Evolutionary conservation across 2,113 vertebrate genomes (phyloP).

Genomic region (Gymnorhina tibicen): DNA sequence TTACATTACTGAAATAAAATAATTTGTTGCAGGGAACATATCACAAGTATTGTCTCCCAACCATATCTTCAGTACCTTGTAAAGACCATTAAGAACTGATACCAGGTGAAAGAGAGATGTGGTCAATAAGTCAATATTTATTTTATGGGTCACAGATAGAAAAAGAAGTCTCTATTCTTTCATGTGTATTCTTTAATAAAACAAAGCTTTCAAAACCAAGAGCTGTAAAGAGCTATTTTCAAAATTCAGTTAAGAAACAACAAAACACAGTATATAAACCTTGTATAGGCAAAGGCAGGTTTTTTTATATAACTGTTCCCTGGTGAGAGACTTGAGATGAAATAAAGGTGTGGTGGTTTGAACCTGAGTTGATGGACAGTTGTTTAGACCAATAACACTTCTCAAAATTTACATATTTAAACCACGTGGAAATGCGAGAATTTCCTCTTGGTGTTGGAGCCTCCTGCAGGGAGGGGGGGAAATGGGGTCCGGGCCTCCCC

Average conservation of each 20-base stretch:
- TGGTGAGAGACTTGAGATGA: background rate
- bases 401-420: too few species aligned
- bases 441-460: too few species aligned
- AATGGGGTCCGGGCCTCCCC: too few species aligned
- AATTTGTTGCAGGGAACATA: background rate
- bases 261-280: fast-evolving
- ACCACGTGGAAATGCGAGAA: too few species aligned
- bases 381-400: too few species aligned
- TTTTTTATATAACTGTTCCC: background rate
- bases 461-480: too few species aligned
- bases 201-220: background rate
- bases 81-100: background rate
- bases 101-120: background rate
- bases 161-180: background rate
- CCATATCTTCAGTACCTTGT: background rate
- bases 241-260: background rate
- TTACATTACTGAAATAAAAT: background rate
- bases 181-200: background rate
- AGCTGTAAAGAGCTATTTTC: background rate
- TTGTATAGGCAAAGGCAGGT: fast-evolving
- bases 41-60: background rate
- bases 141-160: background rate
- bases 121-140: background rate
- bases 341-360: background rate
- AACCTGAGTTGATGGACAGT: too few species aligned